These are phyloP conservation scores for Platysteira castanea DNA, from an alignment of 2,113 vertebrate species.

Conservation along the genomic window DNA sequence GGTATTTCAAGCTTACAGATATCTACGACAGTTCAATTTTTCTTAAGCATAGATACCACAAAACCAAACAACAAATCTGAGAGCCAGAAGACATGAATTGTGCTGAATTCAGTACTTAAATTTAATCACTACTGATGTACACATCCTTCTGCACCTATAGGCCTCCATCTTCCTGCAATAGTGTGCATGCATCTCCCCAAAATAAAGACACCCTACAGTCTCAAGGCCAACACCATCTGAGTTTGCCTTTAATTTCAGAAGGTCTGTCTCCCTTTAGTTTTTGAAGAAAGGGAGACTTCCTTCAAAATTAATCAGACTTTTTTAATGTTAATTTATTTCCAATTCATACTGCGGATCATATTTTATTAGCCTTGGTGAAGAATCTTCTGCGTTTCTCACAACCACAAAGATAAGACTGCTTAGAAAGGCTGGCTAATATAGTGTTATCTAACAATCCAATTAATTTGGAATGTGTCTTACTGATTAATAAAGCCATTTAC, in stretches of 20 bases:
- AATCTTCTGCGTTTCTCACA: neutral
- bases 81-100: neutral
- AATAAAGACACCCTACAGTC: neutral
- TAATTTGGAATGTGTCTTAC: neutral
- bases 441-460: neutral
- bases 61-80: neutral
- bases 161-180: neutral
- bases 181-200: neutral
- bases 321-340: neutral
- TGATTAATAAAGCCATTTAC: neutral
- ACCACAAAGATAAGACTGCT: neutral
- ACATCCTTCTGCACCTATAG: neutral
- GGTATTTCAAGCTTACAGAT: neutral
- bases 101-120: neutral
- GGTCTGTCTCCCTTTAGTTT: neutral
- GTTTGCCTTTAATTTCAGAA: neutral
- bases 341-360: neutral
- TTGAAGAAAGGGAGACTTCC: neutral
- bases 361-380: neutral
- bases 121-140: accelerated
- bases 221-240: neutral
- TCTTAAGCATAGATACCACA: neutral
- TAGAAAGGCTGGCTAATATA: neutral
- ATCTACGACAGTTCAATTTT: neutral
- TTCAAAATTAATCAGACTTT: neutral